Evolutionary conservation across 1,140 invertebrate species (phyloP).

Genomic region (Bombus fervidus): DNA sequence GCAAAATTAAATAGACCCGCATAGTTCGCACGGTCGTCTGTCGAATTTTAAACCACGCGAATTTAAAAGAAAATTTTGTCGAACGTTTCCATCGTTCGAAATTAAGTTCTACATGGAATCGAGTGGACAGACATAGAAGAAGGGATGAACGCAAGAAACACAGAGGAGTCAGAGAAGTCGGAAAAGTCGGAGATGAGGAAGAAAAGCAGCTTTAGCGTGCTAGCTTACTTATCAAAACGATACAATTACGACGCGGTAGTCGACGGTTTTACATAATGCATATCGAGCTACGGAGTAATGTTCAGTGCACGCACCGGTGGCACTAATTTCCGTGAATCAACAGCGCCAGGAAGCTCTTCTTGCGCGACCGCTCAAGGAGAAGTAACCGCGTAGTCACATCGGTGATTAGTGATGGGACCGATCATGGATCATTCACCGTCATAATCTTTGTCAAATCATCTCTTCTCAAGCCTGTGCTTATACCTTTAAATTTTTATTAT

Average conservation of each 20-base stretch:
- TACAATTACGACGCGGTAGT: conserved; percentile 51
- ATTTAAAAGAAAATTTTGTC: not conserved
- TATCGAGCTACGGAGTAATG: conserved; percentile 30
- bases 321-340: conserved; percentile 67
- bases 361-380: conserved; percentile 2
- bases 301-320: conserved; percentile 45
- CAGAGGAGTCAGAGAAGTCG: not conserved
- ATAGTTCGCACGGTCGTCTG: not conserved
- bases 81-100: not conserved
- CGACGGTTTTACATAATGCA: conserved; percentile 49
- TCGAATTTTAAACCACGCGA: not conserved
- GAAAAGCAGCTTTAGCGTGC: not conserved
- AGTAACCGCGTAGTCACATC: conserved; percentile 20
- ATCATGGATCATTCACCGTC: not conserved
- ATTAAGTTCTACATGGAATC: not conserved
- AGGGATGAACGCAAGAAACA: conserved; percentile 5
- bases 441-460: not conserved
- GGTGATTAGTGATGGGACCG: conserved; percentile 52
- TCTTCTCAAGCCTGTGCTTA: too few relatives aligned
- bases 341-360: conserved; percentile 64
- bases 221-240: conserved; percentile 48
- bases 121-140: not conserved
- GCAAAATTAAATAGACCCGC: not conserved
- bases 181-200: not conserved
- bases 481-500: not conserved